phyloP scores from a whole-genome alignment of 2,888 invertebrate species.

The Caenorhabditis sulstoni region DNA sequence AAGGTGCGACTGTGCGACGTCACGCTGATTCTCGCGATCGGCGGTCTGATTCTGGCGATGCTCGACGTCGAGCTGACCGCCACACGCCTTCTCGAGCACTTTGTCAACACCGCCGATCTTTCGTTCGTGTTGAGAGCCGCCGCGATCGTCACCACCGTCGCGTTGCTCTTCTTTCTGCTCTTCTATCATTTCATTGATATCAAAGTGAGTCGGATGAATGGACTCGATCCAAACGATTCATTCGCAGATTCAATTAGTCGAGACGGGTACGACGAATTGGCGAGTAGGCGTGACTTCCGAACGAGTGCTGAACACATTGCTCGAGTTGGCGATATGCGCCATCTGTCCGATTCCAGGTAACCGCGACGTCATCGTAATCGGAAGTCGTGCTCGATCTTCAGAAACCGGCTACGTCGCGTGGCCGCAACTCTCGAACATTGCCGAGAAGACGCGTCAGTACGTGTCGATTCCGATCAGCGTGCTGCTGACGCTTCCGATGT shows the following conservation, averaged over 20 bases:
- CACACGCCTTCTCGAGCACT: constrained; percentile 23
- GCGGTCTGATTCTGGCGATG: constrained; percentile 72
- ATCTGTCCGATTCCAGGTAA: constrained; percentile 84
- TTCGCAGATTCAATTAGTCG: constrained; percentile 97
- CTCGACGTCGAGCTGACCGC: constrained; percentile 74
- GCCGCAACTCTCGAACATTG: constrained; percentile 63
- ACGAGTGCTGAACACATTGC: constrained; percentile 85
- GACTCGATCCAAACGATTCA: background rate
- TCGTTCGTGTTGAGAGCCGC: constrained; percentile 60
- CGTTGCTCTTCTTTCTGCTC: constrained; percentile 97
- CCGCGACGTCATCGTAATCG: background rate
- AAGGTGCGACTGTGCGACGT: constrained; percentile 73
- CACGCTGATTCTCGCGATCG: constrained; percentile 67
- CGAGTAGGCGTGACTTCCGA: constrained; percentile 99
- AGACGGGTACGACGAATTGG: constrained; percentile 99
- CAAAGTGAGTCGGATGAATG: constrained; percentile 86
- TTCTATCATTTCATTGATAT: constrained; percentile 99
- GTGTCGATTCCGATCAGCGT: constrained; percentile 87
- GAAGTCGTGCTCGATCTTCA: too few relatives aligned
- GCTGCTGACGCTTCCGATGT: constrained; percentile 98
- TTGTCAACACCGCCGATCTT: constrained; percentile 30
- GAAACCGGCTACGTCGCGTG: constrained; percentile 64
- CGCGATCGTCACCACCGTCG: constrained; percentile 90
- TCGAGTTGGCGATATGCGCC: constrained; percentile 95
- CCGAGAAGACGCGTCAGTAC: constrained; percentile 51